phyloP scores from a whole-genome alignment of 1,140 invertebrate species.

The Archegozetes longisetosus region DNA sequence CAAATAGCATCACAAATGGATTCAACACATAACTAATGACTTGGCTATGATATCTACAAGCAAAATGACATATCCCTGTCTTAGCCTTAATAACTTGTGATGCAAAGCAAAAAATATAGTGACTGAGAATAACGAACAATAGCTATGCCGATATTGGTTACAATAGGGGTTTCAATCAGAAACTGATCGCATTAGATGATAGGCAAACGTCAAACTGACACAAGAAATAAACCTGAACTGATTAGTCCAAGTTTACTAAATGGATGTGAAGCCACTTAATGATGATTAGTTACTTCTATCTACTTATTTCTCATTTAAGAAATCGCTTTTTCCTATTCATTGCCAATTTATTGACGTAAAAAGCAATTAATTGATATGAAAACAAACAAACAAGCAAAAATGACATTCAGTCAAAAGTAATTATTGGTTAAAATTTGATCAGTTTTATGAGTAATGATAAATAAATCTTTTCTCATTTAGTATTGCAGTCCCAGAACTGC shows the following conservation, averaged over 20 bases:
- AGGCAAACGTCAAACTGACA: not conserved
- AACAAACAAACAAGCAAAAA: no score
- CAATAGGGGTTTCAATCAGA: not conserved
- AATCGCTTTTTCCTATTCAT: no score
- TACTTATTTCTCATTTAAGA: not conserved
- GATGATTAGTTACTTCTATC: not conserved
- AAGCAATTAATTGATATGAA: no score
- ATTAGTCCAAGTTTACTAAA: not conserved
- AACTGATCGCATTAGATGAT: not conserved
- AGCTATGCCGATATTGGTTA: not conserved
- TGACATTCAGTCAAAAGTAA: no score
- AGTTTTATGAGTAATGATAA: not conserved
- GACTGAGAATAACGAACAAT: not conserved
- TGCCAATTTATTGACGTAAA: not conserved
- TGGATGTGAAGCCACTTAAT: not conserved
- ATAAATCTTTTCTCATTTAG: not conserved
- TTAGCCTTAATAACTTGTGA: not conserved
- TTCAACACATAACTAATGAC: not conserved
- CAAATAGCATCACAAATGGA: not conserved
- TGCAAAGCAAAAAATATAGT: not conserved
- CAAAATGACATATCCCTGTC: not conserved
- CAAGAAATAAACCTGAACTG: not conserved
- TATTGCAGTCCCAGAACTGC: not conserved
- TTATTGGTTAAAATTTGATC: not conserved
- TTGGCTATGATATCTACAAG: not conserved